Percentiles rank a stretch among this genome's conserved stretches.
Conservation (phyloP, 2,888 invertebrate genomes). For the Papilio elwesi region DNA sequence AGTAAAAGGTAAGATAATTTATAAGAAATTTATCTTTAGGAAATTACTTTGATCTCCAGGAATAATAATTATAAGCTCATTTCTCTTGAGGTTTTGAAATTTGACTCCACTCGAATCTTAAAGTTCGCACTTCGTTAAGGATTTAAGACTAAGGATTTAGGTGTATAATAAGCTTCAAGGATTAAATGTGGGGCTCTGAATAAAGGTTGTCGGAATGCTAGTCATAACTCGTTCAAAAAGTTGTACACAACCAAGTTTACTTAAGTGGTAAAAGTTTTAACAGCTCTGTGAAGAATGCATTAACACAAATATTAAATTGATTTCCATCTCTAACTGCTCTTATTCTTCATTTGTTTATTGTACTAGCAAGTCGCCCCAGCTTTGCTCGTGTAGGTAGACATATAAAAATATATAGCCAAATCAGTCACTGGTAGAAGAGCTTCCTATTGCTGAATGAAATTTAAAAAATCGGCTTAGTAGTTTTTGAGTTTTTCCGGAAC, state of each 20-base stretch:
- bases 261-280: too few relatives aligned
- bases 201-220: not conserved
- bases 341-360: too few relatives aligned
- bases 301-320: not conserved
- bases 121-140: not conserved
- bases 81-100: not conserved
- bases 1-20: not conserved
- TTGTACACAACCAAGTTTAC: not conserved
- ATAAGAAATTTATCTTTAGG: not conserved
- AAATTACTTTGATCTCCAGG: not conserved
- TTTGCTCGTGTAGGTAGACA: too few relatives aligned
- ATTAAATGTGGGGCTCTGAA: too few relatives aligned
- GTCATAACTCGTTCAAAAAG: not conserved
- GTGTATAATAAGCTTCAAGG: too few relatives aligned
- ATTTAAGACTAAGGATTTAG: too few relatives aligned
- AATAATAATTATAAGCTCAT: not conserved
- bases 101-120: not conserved
- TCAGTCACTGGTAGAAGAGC: too few relatives aligned
- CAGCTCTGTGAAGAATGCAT: not conserved
- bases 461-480: too few relatives aligned
- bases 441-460: not conserved
- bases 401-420: too few relatives aligned
- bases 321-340: not conserved
- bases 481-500: not conserved
- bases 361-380: too few relatives aligned